phyloP scores from a whole-genome alignment of 2,113 vertebrate genomes.

The Paedocypris sp. region DNA sequence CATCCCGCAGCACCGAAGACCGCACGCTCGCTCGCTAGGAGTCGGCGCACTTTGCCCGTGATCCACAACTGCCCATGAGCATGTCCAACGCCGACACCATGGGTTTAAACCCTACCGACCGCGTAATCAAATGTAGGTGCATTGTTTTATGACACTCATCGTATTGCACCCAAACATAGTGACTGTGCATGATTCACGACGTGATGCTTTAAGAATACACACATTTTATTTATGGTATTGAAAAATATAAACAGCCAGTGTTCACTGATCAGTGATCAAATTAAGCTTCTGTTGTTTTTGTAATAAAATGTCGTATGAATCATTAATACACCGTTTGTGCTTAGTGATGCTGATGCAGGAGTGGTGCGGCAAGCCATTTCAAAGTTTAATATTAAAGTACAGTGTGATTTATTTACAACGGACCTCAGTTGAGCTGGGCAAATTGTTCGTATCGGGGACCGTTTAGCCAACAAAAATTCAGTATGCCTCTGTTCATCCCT shows the following conservation, averaged over 20 bases:
- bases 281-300: background rate
- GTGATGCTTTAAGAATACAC: background rate
- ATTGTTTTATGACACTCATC: background rate
- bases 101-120: slow-evolving; percentile 54
- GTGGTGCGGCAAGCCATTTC: background rate
- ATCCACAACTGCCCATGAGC: slow-evolving; percentile 49
- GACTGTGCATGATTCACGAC: background rate
- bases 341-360: slow-evolving; percentile 6
- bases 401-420: too few relatives aligned
- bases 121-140: slow-evolving; percentile 64
- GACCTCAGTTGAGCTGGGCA: too few relatives aligned
- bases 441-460: too few relatives aligned
- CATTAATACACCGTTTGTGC: background rate
- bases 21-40: slow-evolving; percentile 43
- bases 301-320: background rate
- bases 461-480: too few relatives aligned
- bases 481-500: too few relatives aligned
- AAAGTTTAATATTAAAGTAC: too few relatives aligned
- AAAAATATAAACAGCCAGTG: too few relatives aligned
- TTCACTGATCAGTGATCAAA: background rate
- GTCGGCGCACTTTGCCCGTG: slow-evolving; percentile 43
- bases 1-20: slow-evolving; percentile 41
- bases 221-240: background rate
- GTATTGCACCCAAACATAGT: background rate
- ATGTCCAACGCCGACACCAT: slow-evolving; percentile 62